Conservation (phyloP, 1,140 invertebrate species). For the Drosophila insularis region DNA sequence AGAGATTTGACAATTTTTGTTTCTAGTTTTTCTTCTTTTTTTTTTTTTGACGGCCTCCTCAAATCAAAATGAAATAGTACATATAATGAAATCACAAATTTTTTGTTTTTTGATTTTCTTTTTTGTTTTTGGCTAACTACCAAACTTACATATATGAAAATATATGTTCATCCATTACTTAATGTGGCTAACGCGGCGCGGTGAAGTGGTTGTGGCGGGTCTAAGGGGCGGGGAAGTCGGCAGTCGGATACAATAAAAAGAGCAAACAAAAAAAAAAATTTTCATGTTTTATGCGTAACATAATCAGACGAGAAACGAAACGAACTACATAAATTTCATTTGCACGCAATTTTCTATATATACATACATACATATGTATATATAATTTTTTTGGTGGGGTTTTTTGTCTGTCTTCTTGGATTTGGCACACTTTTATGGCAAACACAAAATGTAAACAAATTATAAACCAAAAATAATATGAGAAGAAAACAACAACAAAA, state of each 20-base stretch:
- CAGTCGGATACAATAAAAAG: conserved; percentile 15
- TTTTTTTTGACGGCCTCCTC: conserved; percentile 4
- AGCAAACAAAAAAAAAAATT: neutral
- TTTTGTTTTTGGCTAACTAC: conserved; percentile 67
- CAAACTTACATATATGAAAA: conserved; percentile 55
- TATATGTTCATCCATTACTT: conserved; percentile 63
- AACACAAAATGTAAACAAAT: conserved; percentile 74
- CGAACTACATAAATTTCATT: conserved; percentile 40
- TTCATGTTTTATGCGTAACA: conserved; percentile 64
- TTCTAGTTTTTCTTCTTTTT: too few relatives aligned
- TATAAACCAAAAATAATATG: conserved; percentile 35
- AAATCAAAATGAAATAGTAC: conserved; percentile 17
- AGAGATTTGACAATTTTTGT: conserved; percentile 6
- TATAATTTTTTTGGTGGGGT: too few relatives aligned
- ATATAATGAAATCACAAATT: conserved; percentile 33
- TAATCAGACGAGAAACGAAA: conserved; percentile 18
- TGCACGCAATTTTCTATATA: conserved; percentile 58
- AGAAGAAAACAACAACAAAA: neutral
- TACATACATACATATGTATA: neutral
- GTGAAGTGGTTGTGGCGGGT: neutral
- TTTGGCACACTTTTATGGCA: conserved; percentile 71
- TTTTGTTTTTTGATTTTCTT: neutral
- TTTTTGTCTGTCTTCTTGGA: conserved; percentile 5
- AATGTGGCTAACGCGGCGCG: conserved; percentile 30
- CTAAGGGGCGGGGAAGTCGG: too few relatives aligned